phyloP scores from a whole-genome alignment of 2,797 vertebrate genomes.

The Rachycentron canadum region DNA sequence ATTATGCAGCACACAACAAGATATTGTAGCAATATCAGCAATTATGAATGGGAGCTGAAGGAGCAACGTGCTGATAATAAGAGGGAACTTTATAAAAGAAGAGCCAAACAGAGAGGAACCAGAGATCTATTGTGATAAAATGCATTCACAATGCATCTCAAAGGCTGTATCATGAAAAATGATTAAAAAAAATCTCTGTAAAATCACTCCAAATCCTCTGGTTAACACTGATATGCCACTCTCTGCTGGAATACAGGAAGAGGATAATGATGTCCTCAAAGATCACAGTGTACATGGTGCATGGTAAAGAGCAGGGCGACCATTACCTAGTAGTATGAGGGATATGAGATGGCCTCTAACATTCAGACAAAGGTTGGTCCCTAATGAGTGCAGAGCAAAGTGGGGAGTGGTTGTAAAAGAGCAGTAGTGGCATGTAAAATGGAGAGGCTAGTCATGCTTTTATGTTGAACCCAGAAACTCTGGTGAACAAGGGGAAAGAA shows the following conservation, averaged over 20 bases:
- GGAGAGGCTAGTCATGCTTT: conserved; percentile 40
- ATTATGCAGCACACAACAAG: conserved; percentile 51
- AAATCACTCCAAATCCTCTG: conserved; percentile 19
- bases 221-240: conserved; percentile 27
- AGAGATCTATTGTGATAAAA: conserved; percentile 1
- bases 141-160: neutral
- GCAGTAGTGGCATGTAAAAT: conserved; percentile 42
- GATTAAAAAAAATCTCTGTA: neutral
- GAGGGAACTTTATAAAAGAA: conserved; percentile 28
- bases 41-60: conserved; percentile 46
- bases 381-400: conserved; percentile 64
- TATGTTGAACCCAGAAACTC: conserved; percentile 35
- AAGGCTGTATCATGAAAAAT: neutral
- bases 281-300: conserved; percentile 69
- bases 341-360: conserved; percentile 62
- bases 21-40: conserved; percentile 68
- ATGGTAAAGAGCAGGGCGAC: conserved; percentile 70
- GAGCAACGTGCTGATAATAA: conserved; percentile 48
- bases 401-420: conserved; percentile 18
- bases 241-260: conserved; percentile 43
- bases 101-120: neutral
- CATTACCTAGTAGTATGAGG: conserved; percentile 70
- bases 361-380: conserved; percentile 61
- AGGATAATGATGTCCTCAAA: conserved; percentile 74
- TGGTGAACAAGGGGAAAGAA: conserved; percentile 40